phyloP scores from a whole-genome alignment of 2,888 invertebrate genomes.

The Aspidiotus rigidus region DNA sequence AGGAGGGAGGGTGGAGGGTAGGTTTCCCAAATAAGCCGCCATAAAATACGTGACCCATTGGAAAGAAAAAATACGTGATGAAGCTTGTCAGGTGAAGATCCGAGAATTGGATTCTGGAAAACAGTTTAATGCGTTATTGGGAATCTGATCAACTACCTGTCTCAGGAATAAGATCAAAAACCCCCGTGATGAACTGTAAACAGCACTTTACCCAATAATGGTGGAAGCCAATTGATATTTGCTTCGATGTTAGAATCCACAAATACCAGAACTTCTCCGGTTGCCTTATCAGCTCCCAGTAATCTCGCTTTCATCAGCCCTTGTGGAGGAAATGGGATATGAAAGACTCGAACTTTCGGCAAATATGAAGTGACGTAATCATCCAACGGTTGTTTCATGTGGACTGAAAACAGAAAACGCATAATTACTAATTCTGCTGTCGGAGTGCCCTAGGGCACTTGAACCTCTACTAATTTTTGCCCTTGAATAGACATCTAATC shows the following conservation, averaged over 20 bases:
- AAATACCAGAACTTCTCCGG: conserved; percentile 73
- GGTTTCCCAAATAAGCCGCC: too few species aligned
- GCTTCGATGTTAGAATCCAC: conserved; percentile 87
- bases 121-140: too few species aligned
- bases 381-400: conserved; percentile 61
- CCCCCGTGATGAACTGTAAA: too few species aligned
- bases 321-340: conserved; percentile 55
- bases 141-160: too few species aligned
- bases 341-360: conserved; percentile 64
- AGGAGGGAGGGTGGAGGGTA: too few species aligned
- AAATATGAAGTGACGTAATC: conserved; percentile 60
- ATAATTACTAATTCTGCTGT: not conserved
- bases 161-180: too few species aligned
- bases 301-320: conserved; percentile 80
- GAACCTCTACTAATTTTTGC: too few species aligned
- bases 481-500: not conserved
- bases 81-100: too few species aligned
- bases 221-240: conserved; percentile 85
- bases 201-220: conserved; percentile 56
- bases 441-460: too few species aligned
- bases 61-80: too few species aligned
- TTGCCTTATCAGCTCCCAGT: conserved; percentile 68
- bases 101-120: too few species aligned
- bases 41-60: too few species aligned
- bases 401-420: conserved; percentile 45